Evolutionary conservation across 2,888 invertebrate species (phyloP).

Genomic region (Phyto melanocephala): DNA sequence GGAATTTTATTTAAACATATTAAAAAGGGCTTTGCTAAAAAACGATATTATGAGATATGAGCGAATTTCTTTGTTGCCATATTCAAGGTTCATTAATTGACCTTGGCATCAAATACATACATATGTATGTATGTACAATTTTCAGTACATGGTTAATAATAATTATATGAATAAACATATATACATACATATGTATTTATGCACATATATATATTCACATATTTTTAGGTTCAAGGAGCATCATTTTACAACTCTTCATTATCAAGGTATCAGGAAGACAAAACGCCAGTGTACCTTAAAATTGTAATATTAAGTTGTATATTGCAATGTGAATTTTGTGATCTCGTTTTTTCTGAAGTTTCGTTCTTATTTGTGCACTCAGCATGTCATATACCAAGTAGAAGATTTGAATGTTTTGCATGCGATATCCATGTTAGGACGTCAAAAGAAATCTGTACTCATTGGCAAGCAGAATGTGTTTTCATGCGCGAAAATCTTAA

Average conservation of each 20-base stretch:
- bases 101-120: too few relatives aligned
- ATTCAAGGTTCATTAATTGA: too few relatives aligned
- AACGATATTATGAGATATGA: too few relatives aligned
- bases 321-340: slow-evolving; percentile 83
- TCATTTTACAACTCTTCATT: not conserved
- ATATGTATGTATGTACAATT: too few relatives aligned
- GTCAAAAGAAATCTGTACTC: slow-evolving; percentile 80
- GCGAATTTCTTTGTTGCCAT: too few relatives aligned
- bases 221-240: slow-evolving; percentile 12
- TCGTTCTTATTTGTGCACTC: slow-evolving; percentile 78
- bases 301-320: slow-evolving; percentile 75
- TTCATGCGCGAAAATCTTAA: slow-evolving; percentile 74
- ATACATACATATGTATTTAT: too few relatives aligned
- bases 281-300: slow-evolving; percentile 67
- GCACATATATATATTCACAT: not conserved
- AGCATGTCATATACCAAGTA: slow-evolving; percentile 72
- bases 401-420: slow-evolving; percentile 76
- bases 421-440: slow-evolving; percentile 79
- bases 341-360: slow-evolving; percentile 81
- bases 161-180: too few relatives aligned
- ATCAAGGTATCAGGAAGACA: slow-evolving; percentile 62
- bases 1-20: too few relatives aligned
- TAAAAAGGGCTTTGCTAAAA: too few relatives aligned
- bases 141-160: too few relatives aligned
- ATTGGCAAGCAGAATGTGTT: slow-evolving; percentile 80